phyloP scores from a whole-genome alignment of 2,113 vertebrate species.

The Phalacrocorax aristotelis region DNA sequence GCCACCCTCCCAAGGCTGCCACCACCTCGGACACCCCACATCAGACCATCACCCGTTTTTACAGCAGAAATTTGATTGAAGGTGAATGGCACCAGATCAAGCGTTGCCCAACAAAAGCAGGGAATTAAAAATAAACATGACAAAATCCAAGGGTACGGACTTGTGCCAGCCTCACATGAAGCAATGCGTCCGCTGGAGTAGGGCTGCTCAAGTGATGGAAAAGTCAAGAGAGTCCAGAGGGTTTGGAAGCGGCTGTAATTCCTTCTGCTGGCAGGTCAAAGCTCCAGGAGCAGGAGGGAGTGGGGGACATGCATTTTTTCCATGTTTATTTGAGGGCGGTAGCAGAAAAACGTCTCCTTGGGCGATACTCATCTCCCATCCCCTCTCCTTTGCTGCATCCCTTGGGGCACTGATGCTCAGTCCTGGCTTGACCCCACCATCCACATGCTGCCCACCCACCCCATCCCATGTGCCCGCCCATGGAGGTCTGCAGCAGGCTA shows the following conservation, averaged over 20 bases:
- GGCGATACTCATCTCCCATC: rapidly evolving
- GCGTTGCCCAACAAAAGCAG: not conserved
- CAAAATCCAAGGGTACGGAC: rapidly evolving
- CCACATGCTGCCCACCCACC: rapidly evolving
- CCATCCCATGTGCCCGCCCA: not conserved
- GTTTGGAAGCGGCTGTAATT: not conserved
- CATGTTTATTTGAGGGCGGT: not conserved
- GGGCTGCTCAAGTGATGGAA: not conserved
- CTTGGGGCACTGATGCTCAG: rapidly evolving
- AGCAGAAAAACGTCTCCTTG: not conserved
- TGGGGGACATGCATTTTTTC: not conserved
- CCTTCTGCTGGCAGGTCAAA: not conserved
- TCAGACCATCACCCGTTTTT: rapidly evolving
- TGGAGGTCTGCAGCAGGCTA: not conserved
- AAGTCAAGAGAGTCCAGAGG: not conserved
- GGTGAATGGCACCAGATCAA: not conserved
- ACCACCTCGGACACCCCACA: rapidly evolving
- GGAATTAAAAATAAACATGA: not conserved
- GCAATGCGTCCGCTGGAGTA: rapidly evolving
- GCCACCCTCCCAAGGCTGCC: not conserved
- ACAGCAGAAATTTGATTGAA: not conserved
- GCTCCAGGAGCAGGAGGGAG: not conserved
- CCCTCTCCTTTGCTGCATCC: not conserved
- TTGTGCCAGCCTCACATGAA: rapidly evolving
- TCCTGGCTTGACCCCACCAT: not conserved